These are phyloP conservation scores for Caenorhabditis sulstoni DNA, from an alignment of 2,888 invertebrate genomes.

Conservation along the genomic window DNA sequence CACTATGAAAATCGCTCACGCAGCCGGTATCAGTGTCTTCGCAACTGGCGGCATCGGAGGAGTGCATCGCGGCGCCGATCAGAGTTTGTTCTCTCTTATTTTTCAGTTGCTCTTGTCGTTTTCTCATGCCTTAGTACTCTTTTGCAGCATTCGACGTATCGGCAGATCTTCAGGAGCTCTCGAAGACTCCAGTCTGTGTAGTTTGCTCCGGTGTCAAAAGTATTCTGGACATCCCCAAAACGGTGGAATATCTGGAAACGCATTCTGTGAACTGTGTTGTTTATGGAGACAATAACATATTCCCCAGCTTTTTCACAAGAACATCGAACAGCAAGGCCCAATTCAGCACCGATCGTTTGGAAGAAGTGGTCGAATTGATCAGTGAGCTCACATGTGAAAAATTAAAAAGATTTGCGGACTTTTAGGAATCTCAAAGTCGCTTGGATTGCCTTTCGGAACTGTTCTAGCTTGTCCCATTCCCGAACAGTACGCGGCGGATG, in stretches of 20 bases:
- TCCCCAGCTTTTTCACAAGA: slow-evolving; percentile 94
- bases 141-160: slow-evolving; percentile 88
- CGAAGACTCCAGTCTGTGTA: slow-evolving; percentile 90
- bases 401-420: background rate
- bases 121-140: too few relatives aligned
- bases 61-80: slow-evolving; percentile 91
- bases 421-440: slow-evolving; percentile 74
- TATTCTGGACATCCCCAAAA: slow-evolving; percentile 94
- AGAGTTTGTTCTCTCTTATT: slow-evolving; percentile 82
- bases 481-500: slow-evolving; percentile 82
- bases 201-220: slow-evolving; percentile 97
- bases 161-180: slow-evolving; percentile 93
- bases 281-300: slow-evolving; percentile 85
- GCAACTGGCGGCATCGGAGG: slow-evolving; percentile 95
- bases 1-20: slow-evolving; percentile 90
- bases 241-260: slow-evolving; percentile 95
- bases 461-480: slow-evolving; percentile 94
- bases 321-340: slow-evolving; percentile 87
- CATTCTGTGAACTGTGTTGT: slow-evolving; percentile 93
- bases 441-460: slow-evolving; percentile 83
- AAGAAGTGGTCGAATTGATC: slow-evolving; percentile 88
- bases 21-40: slow-evolving; percentile 90
- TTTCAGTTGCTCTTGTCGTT: background rate
- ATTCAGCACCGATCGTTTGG: slow-evolving; percentile 85
- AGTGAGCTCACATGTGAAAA: slow-evolving; percentile 60